A percentile compares a stretch with the other conserved stretches of the same genome.
Evolutionary conservation across 2,888 invertebrate species (phyloP).

Genomic region (Calliscelio sp.): DNA sequence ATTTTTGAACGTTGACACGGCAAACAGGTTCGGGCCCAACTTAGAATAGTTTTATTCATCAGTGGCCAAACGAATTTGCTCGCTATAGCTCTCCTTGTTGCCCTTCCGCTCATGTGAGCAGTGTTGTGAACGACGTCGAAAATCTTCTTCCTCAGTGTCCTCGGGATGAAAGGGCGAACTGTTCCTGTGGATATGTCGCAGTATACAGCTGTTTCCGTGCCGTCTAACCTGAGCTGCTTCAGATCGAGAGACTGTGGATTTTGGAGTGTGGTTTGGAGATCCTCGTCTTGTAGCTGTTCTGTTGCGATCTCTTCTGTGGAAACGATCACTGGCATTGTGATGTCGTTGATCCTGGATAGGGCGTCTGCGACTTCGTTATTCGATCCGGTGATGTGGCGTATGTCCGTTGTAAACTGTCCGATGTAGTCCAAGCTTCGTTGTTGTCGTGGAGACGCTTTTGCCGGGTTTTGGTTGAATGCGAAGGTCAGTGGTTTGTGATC

Average conservation of each 20-base stretch:
- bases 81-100: constrained; percentile 68
- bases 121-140: constrained; percentile 56
- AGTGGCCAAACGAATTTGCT: constrained; percentile 76
- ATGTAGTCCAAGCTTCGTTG: constrained; percentile 57
- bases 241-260: not conserved
- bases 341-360: constrained; percentile 18
- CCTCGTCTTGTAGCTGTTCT: constrained; percentile 7
- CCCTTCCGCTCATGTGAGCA: constrained; percentile 43
- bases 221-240: constrained; percentile 1
- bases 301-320: not conserved
- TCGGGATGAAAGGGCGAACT: constrained; percentile 56
- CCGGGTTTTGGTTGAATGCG: constrained; percentile 48
- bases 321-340: constrained; percentile 1
- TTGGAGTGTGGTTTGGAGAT: not conserved
- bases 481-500: constrained; percentile 60
- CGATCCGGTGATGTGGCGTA: constrained; percentile 46
- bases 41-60: constrained; percentile 75
- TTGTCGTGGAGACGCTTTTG: constrained; percentile 58
- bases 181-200: constrained; percentile 2
- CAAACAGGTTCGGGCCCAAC: constrained; percentile 76
- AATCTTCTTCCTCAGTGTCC: constrained; percentile 16
- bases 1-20: constrained; percentile 80
- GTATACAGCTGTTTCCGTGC: constrained; percentile 4
- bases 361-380: constrained; percentile 48
- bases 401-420: constrained; percentile 65